These are phyloP conservation scores for Acrossocheilus fasciatus DNA, from an alignment of 2,797 vertebrate genomes.

Conservation along the genomic window DNA sequence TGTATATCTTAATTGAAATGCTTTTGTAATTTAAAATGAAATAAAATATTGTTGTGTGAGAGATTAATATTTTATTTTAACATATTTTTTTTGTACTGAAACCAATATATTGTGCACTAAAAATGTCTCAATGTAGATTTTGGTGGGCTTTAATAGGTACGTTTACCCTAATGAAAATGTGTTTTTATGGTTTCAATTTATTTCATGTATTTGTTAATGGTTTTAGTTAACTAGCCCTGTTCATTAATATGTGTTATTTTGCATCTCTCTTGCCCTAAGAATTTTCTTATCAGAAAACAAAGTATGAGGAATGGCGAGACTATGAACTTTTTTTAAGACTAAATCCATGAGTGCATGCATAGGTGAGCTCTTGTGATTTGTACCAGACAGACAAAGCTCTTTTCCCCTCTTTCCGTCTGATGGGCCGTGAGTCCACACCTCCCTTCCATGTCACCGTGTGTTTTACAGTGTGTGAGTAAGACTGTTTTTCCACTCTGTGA, in stretches of 20 bases:
- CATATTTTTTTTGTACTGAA: too few relatives aligned
- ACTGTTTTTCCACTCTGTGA: slow-evolving; percentile 55
- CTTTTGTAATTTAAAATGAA: too few relatives aligned
- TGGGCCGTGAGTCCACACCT: slow-evolving; percentile 42
- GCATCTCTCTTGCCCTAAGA: not conserved
- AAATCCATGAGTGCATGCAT: slow-evolving; percentile 32
- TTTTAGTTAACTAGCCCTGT: not conserved
- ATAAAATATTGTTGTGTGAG: too few relatives aligned
- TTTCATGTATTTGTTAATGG: not conserved
- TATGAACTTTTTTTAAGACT: slow-evolving; percentile 6
- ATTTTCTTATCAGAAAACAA: not conserved
- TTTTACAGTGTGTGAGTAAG: slow-evolving; percentile 54
- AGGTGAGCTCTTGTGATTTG: slow-evolving; percentile 41
- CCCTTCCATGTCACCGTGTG: slow-evolving; percentile 48
- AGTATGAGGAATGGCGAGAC: slow-evolving; percentile 20
- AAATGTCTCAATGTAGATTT: too few relatives aligned
- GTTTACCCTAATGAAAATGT: too few relatives aligned
- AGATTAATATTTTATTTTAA: too few relatives aligned
- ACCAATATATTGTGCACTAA: too few relatives aligned
- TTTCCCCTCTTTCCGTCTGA: slow-evolving; percentile 37
- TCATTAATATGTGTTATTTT: slow-evolving; percentile 41
- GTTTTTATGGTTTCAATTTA: not conserved
- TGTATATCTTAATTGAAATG: too few relatives aligned
- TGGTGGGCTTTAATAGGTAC: too few relatives aligned
- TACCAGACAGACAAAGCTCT: slow-evolving; percentile 44